phyloP scores from a whole-genome alignment of 2,888 invertebrate species.

The Gandaritis pyraliata region DNA sequence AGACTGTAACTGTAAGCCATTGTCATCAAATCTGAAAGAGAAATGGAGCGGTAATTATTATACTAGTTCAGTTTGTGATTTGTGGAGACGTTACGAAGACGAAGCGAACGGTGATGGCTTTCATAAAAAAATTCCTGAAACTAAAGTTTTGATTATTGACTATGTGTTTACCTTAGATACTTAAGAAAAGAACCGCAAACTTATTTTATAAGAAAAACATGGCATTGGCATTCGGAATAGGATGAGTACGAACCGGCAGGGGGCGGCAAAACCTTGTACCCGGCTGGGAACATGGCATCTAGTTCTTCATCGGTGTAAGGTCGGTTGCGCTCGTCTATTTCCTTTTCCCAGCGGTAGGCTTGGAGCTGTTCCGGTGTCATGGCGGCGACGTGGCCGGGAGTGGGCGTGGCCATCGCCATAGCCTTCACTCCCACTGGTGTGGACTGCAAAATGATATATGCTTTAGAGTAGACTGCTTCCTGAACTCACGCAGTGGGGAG shows the following conservation, averaged over 20 bases:
- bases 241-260: conserved; percentile 88
- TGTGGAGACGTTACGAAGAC: conserved; percentile 60
- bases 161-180: conserved; percentile 60
- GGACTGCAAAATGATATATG: conserved; percentile 62
- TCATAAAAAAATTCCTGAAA: conserved; percentile 81
- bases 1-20: conserved; percentile 72
- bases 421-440: conserved; percentile 97
- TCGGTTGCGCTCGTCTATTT: conserved; percentile 98
- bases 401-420: conserved; percentile 99
- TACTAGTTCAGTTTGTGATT: conserved; percentile 61
- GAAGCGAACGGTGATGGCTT: conserved; percentile 60
- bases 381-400: conserved; percentile 96
- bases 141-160: conserved; percentile 77
- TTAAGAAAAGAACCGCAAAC: conserved; percentile 40
- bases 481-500: background rate
- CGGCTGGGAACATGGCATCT: conserved; percentile 98
- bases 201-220: conserved; percentile 24
- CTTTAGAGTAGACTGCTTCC: background rate
- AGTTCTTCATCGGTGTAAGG: conserved; percentile 98
- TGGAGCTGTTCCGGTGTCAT: conserved; percentile 99
- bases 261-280: conserved; percentile 98
- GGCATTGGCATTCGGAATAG: conserved; percentile 31
- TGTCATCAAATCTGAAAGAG: conserved; percentile 83
- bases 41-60: conserved; percentile 72
- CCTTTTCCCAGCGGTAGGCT: conserved; percentile 98